phyloP scores from a whole-genome alignment of 1,140 invertebrate genomes.

The Habropoda laboriosa region DNA sequence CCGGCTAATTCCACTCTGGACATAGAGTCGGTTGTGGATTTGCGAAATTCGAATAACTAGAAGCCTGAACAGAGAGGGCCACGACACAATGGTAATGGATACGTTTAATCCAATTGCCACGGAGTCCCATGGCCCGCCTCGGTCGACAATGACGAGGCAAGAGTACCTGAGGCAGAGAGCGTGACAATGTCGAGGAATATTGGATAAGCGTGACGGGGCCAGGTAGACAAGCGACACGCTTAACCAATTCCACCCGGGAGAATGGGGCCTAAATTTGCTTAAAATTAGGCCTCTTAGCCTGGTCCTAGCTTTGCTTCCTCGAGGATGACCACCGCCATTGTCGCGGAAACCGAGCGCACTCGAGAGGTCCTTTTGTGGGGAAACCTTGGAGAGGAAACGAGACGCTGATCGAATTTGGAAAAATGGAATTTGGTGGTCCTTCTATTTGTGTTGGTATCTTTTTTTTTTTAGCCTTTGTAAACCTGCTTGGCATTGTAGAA shows the following conservation, averaged over 20 bases:
- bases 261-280: slow-evolving; percentile 65
- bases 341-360: slow-evolving; percentile 28
- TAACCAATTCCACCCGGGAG: slow-evolving; percentile 59
- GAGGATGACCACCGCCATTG: slow-evolving; percentile 1
- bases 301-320: background rate
- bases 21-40: slow-evolving; percentile 5
- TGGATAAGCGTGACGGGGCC: slow-evolving; percentile 59
- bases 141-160: slow-evolving; percentile 47
- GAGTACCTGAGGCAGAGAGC: slow-evolving; percentile 41
- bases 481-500: background rate
- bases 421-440: background rate
- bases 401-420: slow-evolving; percentile 13
- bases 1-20: background rate
- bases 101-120: slow-evolving; percentile 67
- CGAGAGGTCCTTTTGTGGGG: slow-evolving; percentile 9
- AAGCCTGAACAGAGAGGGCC: background rate
- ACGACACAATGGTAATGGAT: slow-evolving; percentile 64
- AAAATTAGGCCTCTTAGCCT: slow-evolving; percentile 56
- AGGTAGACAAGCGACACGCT: slow-evolving; percentile 62
- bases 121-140: background rate
- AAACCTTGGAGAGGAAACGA: background rate
- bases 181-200: slow-evolving; percentile 63
- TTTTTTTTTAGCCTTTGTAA: background rate
- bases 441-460: background rate
- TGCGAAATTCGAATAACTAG: slow-evolving; percentile 48